phyloP scores from a whole-genome alignment of 2,797 vertebrate species.

The Periparus ater region DNA sequence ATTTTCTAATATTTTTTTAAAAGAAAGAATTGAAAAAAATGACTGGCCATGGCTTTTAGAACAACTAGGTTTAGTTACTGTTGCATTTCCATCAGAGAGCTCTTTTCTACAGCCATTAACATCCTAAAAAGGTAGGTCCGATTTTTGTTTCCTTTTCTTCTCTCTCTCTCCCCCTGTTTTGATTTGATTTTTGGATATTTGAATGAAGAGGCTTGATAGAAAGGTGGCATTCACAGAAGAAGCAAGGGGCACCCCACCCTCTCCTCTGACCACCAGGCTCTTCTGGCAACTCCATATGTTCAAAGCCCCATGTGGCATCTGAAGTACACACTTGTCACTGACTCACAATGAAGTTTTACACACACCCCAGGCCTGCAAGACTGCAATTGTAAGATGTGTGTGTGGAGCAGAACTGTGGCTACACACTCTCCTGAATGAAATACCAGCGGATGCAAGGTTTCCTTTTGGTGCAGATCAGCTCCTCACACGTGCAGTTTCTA shows the following conservation, averaged over 20 bases:
- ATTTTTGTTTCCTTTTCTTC: not conserved
- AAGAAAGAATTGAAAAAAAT: conserved; percentile 2
- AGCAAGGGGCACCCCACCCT: not conserved
- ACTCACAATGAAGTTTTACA: not conserved
- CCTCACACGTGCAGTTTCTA: not conserved
- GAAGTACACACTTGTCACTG: not conserved
- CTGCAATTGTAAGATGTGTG: not conserved
- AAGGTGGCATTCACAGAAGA: not conserved
- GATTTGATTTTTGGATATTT: not conserved
- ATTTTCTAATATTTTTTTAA: not conserved
- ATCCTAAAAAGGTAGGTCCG: not conserved
- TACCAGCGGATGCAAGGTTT: not conserved
- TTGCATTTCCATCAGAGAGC: not conserved
- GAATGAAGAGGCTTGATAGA: not conserved
- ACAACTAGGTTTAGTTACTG: not conserved
- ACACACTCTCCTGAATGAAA: not conserved
- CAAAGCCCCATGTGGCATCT: not conserved
- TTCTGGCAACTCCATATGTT: not conserved
- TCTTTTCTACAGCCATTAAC: not conserved
- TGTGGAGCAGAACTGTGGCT: not conserved
- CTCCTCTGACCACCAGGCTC: not conserved
- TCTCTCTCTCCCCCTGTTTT: not conserved
- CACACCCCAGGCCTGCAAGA: not conserved
- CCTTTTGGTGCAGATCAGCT: not conserved
- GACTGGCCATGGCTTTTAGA: not conserved